phyloP scores from a whole-genome alignment of 2,797 vertebrate species.

The Podarcis siculus region DNA sequence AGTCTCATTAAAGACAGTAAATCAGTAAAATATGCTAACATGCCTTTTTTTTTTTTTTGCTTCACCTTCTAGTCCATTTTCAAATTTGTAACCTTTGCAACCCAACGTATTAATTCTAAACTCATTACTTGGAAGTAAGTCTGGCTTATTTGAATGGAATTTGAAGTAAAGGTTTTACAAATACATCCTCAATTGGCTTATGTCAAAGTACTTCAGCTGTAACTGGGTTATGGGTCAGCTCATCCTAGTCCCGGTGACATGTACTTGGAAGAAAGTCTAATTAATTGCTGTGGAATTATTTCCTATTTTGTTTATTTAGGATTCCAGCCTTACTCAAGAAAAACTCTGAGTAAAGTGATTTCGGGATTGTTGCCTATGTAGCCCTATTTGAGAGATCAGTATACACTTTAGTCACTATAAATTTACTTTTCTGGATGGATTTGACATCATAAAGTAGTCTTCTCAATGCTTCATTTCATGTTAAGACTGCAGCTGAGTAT shows the following conservation, averaged over 20 bases:
- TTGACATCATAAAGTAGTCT: neutral
- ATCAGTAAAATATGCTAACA: neutral
- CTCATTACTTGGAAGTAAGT: neutral
- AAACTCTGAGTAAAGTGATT: neutral
- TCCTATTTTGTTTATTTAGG: neutral
- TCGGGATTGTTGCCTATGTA: neutral
- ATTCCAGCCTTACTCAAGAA: neutral
- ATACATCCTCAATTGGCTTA: neutral
- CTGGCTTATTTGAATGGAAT: neutral
- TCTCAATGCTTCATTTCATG: neutral
- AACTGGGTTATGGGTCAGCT: neutral
- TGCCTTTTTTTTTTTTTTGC: neutral
- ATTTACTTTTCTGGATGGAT: neutral
- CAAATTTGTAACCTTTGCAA: neutral
- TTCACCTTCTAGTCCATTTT: neutral
- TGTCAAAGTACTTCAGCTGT: neutral
- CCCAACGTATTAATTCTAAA: neutral
- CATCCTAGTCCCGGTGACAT: neutral
- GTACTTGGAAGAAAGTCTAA: neutral
- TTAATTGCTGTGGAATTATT: neutral
- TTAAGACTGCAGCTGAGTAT: neutral
- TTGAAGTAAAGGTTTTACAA: neutral
- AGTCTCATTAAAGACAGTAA: neutral
- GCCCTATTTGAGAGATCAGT: neutral
- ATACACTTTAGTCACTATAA: neutral